Base-by-base conservation (phyloP, 2,888 invertebrate genomes). In the Andrena marginata region DNA sequence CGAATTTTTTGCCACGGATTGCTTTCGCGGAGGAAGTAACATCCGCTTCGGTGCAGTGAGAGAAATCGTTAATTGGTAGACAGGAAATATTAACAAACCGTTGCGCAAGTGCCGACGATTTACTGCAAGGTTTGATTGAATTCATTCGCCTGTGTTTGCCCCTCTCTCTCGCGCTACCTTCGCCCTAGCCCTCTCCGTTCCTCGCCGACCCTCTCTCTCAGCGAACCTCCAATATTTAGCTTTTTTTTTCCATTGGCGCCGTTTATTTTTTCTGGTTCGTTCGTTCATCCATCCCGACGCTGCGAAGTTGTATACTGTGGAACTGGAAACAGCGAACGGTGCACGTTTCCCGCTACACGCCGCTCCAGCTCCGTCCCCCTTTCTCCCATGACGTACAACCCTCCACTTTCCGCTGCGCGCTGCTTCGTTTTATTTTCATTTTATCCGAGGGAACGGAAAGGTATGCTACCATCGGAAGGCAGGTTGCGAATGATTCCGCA, bases 61-160 rank as follows among this genome's bases (percentile, higher is more conserved):
- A 78, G 84, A 88, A 86, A 85, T 87, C 89, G 90, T 90, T 93
- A 93, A 93, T 93, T 93, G 91, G 92, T 91, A 91, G 92, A 91
- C 78, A 85, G 80, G 84, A 87, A 90, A 89, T 85, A 89, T 91
- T 91, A 92, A 93, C 91, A 92, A 88, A 88, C 85, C 86, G 80
- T 86, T 78, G 85, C 87, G 86, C 90, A 86, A 89, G 89, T 85
- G 85, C 84, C 90, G 91, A 93, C 93, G 93, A 93, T 94, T 93
- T 92, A 93, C 92, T 91, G 93, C 92, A 90, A 91, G 92, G 93
- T 93, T 92, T 92, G 93, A 94, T 93, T 93, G 93, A 93, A 93
- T 93, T 93, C 91, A 92, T 92, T 91, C 89, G 89, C 89, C 87
- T 90, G 86, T 92, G 92, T 92, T 91, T 92, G 91, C 90, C 82